Base-by-base conservation (phyloP, 1,140 invertebrate genomes). In the Laodelphax striatellus region DNA sequence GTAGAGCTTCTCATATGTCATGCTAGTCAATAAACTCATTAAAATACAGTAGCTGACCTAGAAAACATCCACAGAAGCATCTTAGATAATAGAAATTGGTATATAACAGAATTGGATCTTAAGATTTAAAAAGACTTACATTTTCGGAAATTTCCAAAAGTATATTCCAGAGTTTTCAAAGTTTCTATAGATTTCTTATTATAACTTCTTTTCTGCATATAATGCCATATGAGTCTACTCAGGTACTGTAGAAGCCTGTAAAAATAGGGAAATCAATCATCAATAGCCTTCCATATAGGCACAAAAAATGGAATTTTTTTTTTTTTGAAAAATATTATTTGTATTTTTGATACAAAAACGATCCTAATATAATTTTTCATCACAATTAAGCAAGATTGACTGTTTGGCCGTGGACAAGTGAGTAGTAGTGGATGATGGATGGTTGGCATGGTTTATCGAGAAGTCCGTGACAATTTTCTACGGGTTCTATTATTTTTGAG, bases 161-260 rank as follows among this genome's bases (percentile, higher is more conserved):
- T 55, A 41, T 63, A 63, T 55, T 66, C 65, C 1, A 66, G 58
- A 5, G 60, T 52, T 60, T 64, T 62, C 10, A 66, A 38, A 44
- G 64, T 63, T 16, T 65, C 31, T 11, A 66, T 53, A 0, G 65
- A 64, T 16, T 57, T 58, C 5, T 16, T 31, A 28, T 54, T 11
- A 11, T 59, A 19, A 41, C 62, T 57, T 19, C 43, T 54, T 54
- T 63, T 60, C 55, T 67, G 42, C 52, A 66, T 50, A 24, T 60
- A 61, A 41, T 65, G 53, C 66, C 64, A 66, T 44, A 56, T 44
- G 13, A 62, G 41, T 61, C 63, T 61, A 34, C 62, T 65, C 14
- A 55, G 61, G 58, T 64, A 66, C 22, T 66, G 65, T 11, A 66
- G 24, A 44, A 66, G 57, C 46, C 65, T 66, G 22, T n/a, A 53